phyloP scores from a whole-genome alignment of 2,888 invertebrate species.

The Melanostoma scalare region DNA sequence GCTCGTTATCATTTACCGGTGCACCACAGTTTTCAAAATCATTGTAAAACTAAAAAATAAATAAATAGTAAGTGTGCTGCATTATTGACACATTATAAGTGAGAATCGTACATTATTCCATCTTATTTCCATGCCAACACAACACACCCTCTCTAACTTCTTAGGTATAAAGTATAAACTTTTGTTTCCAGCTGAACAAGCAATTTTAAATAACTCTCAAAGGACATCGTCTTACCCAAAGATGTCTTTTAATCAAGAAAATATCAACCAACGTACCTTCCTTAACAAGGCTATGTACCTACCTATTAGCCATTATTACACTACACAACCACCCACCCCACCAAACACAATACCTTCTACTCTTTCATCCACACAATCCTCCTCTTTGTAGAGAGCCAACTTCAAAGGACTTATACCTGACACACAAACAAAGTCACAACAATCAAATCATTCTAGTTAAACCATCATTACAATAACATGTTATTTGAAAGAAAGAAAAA shows the following conservation, averaged over 20 bases:
- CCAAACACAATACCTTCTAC: slow-evolving; percentile 13
- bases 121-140: too few species aligned
- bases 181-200: slow-evolving; percentile 31
- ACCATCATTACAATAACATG: slow-evolving; percentile 30
- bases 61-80: slow-evolving; percentile 39
- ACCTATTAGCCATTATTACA: slow-evolving; percentile 66
- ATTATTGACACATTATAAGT: slow-evolving; percentile 35
- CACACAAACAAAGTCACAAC: slow-evolving; percentile 38
- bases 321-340: slow-evolving; percentile 28
- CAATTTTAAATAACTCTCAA: slow-evolving; percentile 28
- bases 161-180: too few species aligned
- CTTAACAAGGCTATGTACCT: slow-evolving; percentile 39
- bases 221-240: slow-evolving; percentile 27
- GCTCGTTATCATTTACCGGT: background rate
- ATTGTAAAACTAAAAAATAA: slow-evolving; percentile 42
- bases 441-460: slow-evolving; percentile 41
- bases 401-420: slow-evolving; percentile 16
- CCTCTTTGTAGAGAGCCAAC: background rate
- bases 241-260: slow-evolving; percentile 41
- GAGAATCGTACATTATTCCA: slow-evolving; percentile 21
- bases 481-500: slow-evolving; percentile 47
- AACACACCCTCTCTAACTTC: too few species aligned
- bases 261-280: slow-evolving; percentile 58
- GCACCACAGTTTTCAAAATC: slow-evolving; percentile 15
- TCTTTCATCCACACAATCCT: slow-evolving; percentile 7